Evolutionary conservation across 2,888 invertebrate species (phyloP).

Genomic region (Brachycybe producta): DNA sequence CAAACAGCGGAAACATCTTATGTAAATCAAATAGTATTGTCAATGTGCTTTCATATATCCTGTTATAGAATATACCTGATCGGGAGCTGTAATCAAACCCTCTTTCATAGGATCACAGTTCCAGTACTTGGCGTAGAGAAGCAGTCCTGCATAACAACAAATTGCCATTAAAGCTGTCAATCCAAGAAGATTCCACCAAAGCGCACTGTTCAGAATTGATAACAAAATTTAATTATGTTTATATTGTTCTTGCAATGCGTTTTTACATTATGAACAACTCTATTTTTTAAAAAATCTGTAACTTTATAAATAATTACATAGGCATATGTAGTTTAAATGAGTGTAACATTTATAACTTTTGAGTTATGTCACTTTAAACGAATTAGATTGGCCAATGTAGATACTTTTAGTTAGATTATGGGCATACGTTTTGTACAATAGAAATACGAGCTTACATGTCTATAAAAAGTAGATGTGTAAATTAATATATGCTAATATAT

Average conservation of each 20-base stretch:
- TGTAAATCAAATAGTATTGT: slow-evolving; percentile 48
- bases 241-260: too few species aligned
- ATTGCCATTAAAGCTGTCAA: slow-evolving; percentile 14
- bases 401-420: too few species aligned
- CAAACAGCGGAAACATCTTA: slow-evolving; percentile 78
- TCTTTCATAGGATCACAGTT: slow-evolving; percentile 28
- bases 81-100: slow-evolving; percentile 40
- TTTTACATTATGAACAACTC: too few species aligned
- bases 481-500: too few species aligned
- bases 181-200: slow-evolving; percentile 24
- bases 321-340: slow-evolving; percentile 2
- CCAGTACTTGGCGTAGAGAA: slow-evolving; percentile 31
- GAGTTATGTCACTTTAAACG: too few species aligned
- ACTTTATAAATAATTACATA: too few species aligned
- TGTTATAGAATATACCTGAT: slow-evolving; percentile 42
- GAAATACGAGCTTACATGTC: too few species aligned
- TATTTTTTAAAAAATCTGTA: too few species aligned
- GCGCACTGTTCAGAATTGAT: slow-evolving; percentile 22
- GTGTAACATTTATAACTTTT: too few species aligned
- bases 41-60: background rate
- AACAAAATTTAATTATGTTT: background rate
- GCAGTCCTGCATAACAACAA: slow-evolving; percentile 28
- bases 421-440: too few species aligned
- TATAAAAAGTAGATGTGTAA: too few species aligned
- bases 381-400: too few species aligned